Base-by-base conservation (phyloP, 2,113 vertebrate species). In the Polyodon spathula region DNA sequence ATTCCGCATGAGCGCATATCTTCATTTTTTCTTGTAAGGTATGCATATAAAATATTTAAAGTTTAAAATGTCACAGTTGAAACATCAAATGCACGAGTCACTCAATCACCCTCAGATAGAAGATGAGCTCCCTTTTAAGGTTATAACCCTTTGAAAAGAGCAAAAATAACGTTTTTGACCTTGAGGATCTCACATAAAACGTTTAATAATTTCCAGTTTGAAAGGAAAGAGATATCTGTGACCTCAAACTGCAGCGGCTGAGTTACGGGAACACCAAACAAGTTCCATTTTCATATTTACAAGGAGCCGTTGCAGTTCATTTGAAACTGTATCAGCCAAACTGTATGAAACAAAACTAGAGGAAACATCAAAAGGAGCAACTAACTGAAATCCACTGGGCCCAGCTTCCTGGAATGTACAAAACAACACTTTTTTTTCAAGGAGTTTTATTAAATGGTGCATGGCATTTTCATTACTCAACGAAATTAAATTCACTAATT, bases 111-210 rank as follows among this genome's bases (percentile, higher is more conserved):
- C 58, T 8, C 60, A 83, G 86, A 84, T 84, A 79, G 84, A 83
- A 65, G 58, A 50, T 58, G 56, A 80, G 80, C 80, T 84, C 82
- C 82, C 86, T 87, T 87, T 87, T 88, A 85, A 88, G 85, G 86
- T 86, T 88, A 86, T 88, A 88, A 87, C 86, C 86, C 85, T 88
- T 88, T 88, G 85, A 88, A 88, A n/a, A 87, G 86, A 87, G 85
- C 86, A 88, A 88, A 87, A 88, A 88, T 88, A 86, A 87, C 83
- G 87, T 87, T 87, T 88, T 86, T 88, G 86, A 88, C 86, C 86
- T 88, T 88, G 85, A 88, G 87, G 86, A 88, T 88, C 85, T 88
- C 85, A 84, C 27, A 54, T 88, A 86, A 88, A n/a, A 87, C 78
- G 84, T 88, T 84, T 86, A 88, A 88, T 88, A 88, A 88, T 88